Base-by-base conservation (phyloP, 2,797 vertebrate genomes). In the Sandelia bainsii region DNA sequence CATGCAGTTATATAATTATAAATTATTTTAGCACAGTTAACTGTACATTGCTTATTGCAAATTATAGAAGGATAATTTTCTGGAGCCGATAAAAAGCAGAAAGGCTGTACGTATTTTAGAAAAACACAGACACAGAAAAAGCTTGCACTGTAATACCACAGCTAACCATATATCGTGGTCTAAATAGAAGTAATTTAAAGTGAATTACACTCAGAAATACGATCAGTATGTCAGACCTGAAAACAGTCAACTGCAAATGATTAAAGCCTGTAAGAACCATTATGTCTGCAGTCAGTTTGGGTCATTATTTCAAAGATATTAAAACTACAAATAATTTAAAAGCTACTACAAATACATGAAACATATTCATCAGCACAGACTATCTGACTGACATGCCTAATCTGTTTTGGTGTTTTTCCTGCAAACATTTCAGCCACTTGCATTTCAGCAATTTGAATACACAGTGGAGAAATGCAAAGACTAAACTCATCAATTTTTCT, bases 391-490 rank as follows among this genome's bases (percentile, higher is more conserved):
- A 69, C 44, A 10, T 11, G 44, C 13, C 66, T 25, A 16, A 44
- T 49, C 45, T 23, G 48, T 40, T 51, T 50, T 48, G 49, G 40
- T 70, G 49, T 23, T 49, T 60, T 62, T 61, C 16, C 32, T 46
- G 39, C 13, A 6, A 25, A 37, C 45, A 6, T 45, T 54, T 14
- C 20, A 52, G 50, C 27, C 4, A 8, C 63, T 60, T 17, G n/a
- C n/a, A n/a, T n/a, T n/a, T 11, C 20, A 52, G 50, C 27, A 37
- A 22, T 65, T 45, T 59, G 53, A 46, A 45, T 39, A 1, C 65
- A 27, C 60, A 8, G 58, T 20, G 32, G 32, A 75, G 66, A 71
- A 44, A 62, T 5, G 69, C 60, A 72, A 71, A 66, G 51, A 32
- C 40, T 0, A 52, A 70, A 37, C 22, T 70, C 72, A 64, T 71